Conservation (phyloP, 1,140 invertebrate species). For the Drosophila pruinosa region DNA sequence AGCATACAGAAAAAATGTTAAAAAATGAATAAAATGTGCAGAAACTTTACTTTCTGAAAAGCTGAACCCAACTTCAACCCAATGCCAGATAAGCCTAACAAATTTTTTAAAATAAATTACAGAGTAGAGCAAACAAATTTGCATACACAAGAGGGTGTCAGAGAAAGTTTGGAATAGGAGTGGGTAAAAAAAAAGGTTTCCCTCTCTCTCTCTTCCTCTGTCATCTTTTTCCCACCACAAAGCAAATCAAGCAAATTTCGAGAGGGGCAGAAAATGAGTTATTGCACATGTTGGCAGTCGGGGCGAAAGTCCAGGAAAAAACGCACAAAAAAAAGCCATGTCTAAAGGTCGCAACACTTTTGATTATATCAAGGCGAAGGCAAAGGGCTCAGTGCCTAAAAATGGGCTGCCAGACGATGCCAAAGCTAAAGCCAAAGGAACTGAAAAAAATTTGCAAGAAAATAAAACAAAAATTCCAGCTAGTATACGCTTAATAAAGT, state of each 20-base stretch:
- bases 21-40: slow-evolving; percentile 38
- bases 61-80: slow-evolving; percentile 21
- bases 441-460: slow-evolving; percentile 28
- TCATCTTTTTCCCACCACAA: slow-evolving; percentile 67
- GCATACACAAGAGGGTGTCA: slow-evolving; percentile 51
- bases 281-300: slow-evolving; percentile 63
- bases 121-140: slow-evolving; percentile 80
- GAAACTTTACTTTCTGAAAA: slow-evolving; percentile 46
- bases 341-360: slow-evolving; percentile 65
- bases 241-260: slow-evolving; percentile 77
- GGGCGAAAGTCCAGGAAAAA: slow-evolving; percentile 1
- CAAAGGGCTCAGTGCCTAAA: slow-evolving; percentile 42
- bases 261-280: slow-evolving; percentile 69
- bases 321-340: slow-evolving; percentile 29
- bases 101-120: slow-evolving; percentile 81
- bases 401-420: slow-evolving; percentile 45
- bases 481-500: slow-evolving; percentile 75
- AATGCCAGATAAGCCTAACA: slow-evolving; percentile 74
- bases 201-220: neutral
- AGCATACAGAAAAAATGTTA: slow-evolving; percentile 31
- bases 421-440: slow-evolving; percentile 14
- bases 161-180: neutral
- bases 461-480: slow-evolving; percentile 60
- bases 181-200: slow-evolving; percentile 34
- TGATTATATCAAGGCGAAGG: slow-evolving; percentile 70